Base-by-base conservation (phyloP, 2,888 invertebrate genomes). In the Ganaspis brasiliensis region DNA sequence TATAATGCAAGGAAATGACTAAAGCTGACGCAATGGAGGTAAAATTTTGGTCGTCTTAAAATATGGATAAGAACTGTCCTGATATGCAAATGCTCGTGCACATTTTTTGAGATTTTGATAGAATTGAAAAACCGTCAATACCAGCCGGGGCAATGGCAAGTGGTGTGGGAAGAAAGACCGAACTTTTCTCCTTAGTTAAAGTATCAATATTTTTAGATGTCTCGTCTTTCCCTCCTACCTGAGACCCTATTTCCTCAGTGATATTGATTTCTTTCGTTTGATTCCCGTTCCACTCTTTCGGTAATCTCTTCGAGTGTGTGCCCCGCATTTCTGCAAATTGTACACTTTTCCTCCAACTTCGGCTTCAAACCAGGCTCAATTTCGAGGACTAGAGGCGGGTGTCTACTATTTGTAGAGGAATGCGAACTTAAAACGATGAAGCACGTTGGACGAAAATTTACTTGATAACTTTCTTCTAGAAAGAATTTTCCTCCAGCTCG, bases 181-280 rank as follows among this genome's bases (percentile, higher is more conserved):
- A 89, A 89, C 88, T 89, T 88, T 88, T 83, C 88, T 89, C 86
- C 88, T 88, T 89, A 89, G 88, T 89, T 88, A 88, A 88, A 88
- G 88, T 88, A 88, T 88, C 87, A 89, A 89, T 89, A 89, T 88
- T 89, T 89, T 88, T 86, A 84, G 87, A 88, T 85, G 85, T 84
- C 83, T 80, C 83, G 82, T 79, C 82, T 82, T 84, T 83, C 81
- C 83, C 82, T 82, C 82, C 80, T 86, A 85, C 83, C 85, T 84
- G 84, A 77, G 81, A 88, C 82, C 83, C 85, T 83, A 86, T 87
- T 89, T 84, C 80, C 81, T 77, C 81, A 74, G 45, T 67, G 80
- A 73, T 85, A 87, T 87, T 85, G 86, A 87, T 86, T 87, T 88
- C 82, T 80, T 82, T 87, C 75, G 77, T 80, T 81, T 67, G 67